A percentile compares a stretch with the other conserved stretches of the same genome.
Conservation (phyloP, 1,140 invertebrate species). For the Pseudomyrmex flavicornis region DNA sequence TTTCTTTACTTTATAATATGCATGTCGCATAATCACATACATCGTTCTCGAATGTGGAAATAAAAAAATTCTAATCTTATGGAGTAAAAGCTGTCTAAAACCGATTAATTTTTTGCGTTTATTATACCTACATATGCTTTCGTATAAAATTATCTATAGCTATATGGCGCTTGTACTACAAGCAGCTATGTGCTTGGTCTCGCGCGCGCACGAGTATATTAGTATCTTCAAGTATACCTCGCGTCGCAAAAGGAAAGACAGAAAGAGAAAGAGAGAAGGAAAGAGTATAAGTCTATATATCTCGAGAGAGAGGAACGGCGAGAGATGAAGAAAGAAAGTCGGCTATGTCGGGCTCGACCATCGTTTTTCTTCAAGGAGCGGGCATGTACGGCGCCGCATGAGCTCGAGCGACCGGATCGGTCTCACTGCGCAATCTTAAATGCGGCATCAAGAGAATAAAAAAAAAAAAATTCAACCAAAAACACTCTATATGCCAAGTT, state of each 20-base stretch:
- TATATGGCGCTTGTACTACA: not conserved
- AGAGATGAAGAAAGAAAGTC: slow-evolving; percentile 44
- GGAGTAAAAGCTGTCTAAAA: no score
- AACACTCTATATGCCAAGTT: no score
- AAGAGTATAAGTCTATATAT: not conserved
- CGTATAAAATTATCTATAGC: no score
- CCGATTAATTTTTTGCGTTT: not conserved
- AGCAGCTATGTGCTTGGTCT: slow-evolving; percentile 40
- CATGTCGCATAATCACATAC: no score
- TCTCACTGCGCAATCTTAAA: not conserved
- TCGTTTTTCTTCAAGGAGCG: slow-evolving; percentile 70
- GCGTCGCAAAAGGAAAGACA: slow-evolving; percentile 8
- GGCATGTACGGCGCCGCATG: slow-evolving; percentile 55
- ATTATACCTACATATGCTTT: not conserved
- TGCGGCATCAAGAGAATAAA: not conserved
- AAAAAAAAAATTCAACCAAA: not conserved
- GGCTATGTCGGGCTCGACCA: slow-evolving; percentile 65
- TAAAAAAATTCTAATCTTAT: no score
- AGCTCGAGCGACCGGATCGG: slow-evolving; percentile 52
- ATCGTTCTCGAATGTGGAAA: no score
- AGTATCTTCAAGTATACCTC: slow-evolving; percentile 49
- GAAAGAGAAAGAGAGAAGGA: not conserved
- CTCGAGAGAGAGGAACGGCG: slow-evolving; percentile 26
- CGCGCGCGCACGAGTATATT: slow-evolving; percentile 23
- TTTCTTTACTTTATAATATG: not conserved